Conservation (phyloP, 2,797 vertebrate genomes). For the Cottoperca gobio region DNA sequence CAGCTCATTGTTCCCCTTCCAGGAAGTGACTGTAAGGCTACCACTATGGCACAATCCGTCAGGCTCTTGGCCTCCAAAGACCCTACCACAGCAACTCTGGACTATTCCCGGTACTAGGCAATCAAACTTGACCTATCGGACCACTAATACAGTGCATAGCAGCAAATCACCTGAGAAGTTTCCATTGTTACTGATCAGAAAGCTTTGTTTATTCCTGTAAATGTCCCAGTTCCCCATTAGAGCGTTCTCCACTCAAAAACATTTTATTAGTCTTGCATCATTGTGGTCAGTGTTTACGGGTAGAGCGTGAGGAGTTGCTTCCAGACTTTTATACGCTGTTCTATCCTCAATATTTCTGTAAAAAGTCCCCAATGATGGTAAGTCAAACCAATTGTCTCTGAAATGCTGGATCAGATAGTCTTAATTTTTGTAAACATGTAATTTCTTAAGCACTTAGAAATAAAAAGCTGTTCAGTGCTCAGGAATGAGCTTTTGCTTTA, state of each 20-base stretch:
- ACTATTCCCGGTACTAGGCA: slow-evolving; percentile 50
- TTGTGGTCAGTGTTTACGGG: slow-evolving; percentile 57
- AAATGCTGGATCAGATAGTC: not conserved
- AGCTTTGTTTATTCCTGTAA: slow-evolving; percentile 63
- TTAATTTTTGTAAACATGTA: not conserved
- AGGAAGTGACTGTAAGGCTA: slow-evolving; percentile 66
- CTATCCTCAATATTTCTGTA: slow-evolving; percentile 18
- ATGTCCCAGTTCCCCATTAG: slow-evolving; percentile 53
- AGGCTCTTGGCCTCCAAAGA: slow-evolving; percentile 38
- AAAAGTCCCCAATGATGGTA: slow-evolving; percentile 1
- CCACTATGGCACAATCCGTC: slow-evolving; percentile 34
- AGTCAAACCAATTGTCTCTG: not conserved
- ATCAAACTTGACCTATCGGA: slow-evolving; percentile 58
- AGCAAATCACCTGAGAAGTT: slow-evolving; percentile 66
- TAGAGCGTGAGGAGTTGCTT: slow-evolving; percentile 48
- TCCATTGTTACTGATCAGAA: slow-evolving; percentile 63
- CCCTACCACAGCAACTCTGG: slow-evolving; percentile 26
- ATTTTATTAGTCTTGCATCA: slow-evolving; percentile 64
- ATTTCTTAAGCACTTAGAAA: not conserved
- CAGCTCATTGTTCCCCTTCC: slow-evolving; percentile 77
- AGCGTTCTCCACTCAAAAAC: slow-evolving; percentile 59
- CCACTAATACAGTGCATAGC: slow-evolving; percentile 42
- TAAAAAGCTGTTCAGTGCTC: slow-evolving; percentile 15
- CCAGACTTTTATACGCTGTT: slow-evolving; percentile 25
- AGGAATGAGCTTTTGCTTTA: slow-evolving; percentile 29